phyloP scores from a whole-genome alignment of 1,140 invertebrate genomes.

The Drosophila serrata region DNA sequence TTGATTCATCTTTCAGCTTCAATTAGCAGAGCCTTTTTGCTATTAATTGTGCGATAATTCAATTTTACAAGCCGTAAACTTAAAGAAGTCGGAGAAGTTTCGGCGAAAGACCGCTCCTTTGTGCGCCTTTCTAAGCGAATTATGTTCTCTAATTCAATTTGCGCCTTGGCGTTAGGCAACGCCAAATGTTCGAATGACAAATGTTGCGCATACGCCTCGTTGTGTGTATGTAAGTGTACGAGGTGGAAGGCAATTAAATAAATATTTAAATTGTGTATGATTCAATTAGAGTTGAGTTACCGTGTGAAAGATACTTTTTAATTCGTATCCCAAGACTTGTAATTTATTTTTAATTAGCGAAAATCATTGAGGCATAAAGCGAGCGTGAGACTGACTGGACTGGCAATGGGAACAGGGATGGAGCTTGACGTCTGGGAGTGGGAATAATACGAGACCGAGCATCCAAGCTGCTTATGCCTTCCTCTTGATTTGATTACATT shows the following conservation, averaged over 20 bases:
- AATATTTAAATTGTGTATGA: slow-evolving; percentile 71
- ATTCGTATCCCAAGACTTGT: slow-evolving; percentile 52
- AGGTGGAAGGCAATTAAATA: slow-evolving; percentile 65
- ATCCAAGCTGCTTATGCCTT: slow-evolving; percentile 62
- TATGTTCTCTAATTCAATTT: slow-evolving; percentile 61
- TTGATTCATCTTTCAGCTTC: slow-evolving; percentile 32
- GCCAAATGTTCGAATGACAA: slow-evolving; percentile 43
- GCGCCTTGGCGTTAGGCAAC: slow-evolving; percentile 52
- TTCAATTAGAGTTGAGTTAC: slow-evolving; percentile 53
- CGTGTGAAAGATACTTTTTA: slow-evolving; percentile 58
- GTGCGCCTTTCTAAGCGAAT: slow-evolving; percentile 28
- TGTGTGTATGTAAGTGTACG: not conserved
- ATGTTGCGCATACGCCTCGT: slow-evolving; percentile 48
- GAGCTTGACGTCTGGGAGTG: not conserved
- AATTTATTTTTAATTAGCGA: slow-evolving; percentile 74
- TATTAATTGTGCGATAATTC: slow-evolving; percentile 33
- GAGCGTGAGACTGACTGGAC: slow-evolving; percentile 18
- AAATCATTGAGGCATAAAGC: slow-evolving; percentile 61
- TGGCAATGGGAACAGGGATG: slow-evolving; percentile 6
- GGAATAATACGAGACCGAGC: not conserved
- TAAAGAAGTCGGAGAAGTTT: slow-evolving; percentile 63
- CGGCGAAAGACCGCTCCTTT: not conserved
- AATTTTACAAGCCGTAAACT: slow-evolving; percentile 29
- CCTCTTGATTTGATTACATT: slow-evolving; percentile 64
- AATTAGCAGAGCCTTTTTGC: slow-evolving; percentile 23